A percentile compares a stretch with the other conserved stretches of the same genome.
Conservation (phyloP, 2,113 vertebrate species). For the Caranx melampygus region DNA sequence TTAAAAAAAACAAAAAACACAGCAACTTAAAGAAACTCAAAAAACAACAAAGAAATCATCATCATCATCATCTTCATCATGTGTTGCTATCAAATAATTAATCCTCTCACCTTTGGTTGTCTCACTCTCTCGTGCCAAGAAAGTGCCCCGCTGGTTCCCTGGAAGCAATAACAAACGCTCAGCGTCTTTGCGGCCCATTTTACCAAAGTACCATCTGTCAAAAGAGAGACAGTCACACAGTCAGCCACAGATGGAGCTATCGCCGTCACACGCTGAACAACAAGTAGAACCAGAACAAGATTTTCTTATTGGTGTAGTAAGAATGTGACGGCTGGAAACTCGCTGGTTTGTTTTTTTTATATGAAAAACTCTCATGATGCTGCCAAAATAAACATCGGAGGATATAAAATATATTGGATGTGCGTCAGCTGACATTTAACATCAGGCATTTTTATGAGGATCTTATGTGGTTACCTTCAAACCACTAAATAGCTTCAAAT, state of each 20-base stretch:
- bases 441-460: not conserved
- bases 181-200: constrained; percentile 99
- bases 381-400: not conserved
- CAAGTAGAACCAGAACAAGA: not conserved
- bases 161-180: constrained; percentile 94
- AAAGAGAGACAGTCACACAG: constrained; percentile 38
- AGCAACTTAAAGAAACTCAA: no score
- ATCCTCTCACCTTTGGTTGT: constrained; percentile 93
- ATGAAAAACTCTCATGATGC: not conserved
- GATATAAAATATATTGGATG: not conserved
- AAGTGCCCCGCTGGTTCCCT: constrained; percentile 96
- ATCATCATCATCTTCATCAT: not conserved
- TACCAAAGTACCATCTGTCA: constrained; percentile 98
- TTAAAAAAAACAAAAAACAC: not conserved
- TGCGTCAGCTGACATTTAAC: not conserved
- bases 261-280: not conserved
- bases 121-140: constrained; percentile 97
- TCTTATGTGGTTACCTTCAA: constrained; percentile 3
- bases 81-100: not conserved
- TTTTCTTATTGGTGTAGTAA: not conserved
- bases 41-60: not conserved
- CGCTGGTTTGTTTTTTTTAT: not conserved
- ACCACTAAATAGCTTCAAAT: constrained; percentile 5
- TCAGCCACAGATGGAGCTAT: constrained; percentile 21
- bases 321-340: not conserved